phyloP scores from a whole-genome alignment of 2,113 vertebrate species.

The Struthidea cinerea region DNA sequence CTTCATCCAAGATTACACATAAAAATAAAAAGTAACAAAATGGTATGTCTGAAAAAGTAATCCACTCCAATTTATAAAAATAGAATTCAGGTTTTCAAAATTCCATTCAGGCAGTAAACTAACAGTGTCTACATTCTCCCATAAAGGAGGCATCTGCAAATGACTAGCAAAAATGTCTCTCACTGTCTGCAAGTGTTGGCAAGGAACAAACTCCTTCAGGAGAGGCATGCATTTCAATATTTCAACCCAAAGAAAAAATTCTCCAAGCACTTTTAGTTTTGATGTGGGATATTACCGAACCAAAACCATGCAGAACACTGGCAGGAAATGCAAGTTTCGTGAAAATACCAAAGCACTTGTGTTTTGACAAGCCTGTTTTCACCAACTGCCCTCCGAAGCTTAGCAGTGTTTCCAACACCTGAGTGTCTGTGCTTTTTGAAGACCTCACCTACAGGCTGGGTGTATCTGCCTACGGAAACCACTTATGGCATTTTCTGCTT shows the following conservation, averaged over 20 bases:
- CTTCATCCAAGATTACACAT: not conserved
- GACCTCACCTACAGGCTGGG: not conserved
- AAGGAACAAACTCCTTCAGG: slow-evolving; percentile 38
- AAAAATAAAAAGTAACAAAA: slow-evolving; percentile 40
- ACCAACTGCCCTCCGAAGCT: not conserved
- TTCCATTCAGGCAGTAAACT: slow-evolving; percentile 34
- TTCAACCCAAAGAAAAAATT: not conserved
- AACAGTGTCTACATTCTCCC: slow-evolving; percentile 2
- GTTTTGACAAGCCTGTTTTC: not conserved
- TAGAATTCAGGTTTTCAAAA: slow-evolving; percentile 31
- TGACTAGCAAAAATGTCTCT: slow-evolving; percentile 60
- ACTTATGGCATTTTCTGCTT: not conserved
- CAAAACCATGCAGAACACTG: not conserved
- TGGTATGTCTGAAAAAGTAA: not conserved
- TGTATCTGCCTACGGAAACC: not conserved
- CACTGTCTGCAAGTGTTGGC: slow-evolving; percentile 50
- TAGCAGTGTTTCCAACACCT: not conserved
- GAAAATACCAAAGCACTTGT: not conserved
- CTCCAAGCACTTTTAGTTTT: not conserved
- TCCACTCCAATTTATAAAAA: slow-evolving; percentile 15
- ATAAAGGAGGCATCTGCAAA: slow-evolving; percentile 41
- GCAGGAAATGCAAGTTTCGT: not conserved
- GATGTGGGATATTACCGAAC: not conserved
- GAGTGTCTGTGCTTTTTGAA: not conserved
- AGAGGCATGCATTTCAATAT: slow-evolving; percentile 25